Evolutionary conservation across 2,113 vertebrate species (phyloP).

Genomic region (Anoura caudifer): DNA sequence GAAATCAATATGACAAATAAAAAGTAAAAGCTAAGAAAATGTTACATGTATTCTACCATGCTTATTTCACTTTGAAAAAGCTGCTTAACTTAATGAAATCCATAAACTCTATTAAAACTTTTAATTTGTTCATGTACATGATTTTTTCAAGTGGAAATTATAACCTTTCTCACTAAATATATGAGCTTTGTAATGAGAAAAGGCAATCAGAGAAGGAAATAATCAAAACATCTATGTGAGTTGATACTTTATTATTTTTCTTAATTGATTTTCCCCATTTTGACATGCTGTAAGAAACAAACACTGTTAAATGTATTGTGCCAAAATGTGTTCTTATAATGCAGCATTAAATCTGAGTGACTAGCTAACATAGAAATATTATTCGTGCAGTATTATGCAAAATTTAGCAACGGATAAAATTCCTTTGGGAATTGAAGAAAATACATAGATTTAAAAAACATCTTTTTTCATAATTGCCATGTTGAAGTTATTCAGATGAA

Average conservation of each 20-base stretch:
- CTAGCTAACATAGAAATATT: neutral
- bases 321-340: neutral
- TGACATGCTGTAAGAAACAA: neutral
- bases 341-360: neutral
- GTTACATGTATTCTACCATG: neutral
- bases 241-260: neutral
- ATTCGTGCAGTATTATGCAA: neutral
- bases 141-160: slow-evolving; percentile 9
- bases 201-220: neutral
- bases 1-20: neutral
- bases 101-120: slow-evolving; percentile 2
- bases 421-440: neutral
- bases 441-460: neutral
- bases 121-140: neutral
- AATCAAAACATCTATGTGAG: neutral
- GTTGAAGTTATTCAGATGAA: neutral
- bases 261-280: slow-evolving; percentile 19
- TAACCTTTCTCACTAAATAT: neutral
- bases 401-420: neutral
- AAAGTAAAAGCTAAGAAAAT: neutral
- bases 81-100: neutral
- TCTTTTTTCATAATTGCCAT: neutral
- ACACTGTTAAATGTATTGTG: neutral
- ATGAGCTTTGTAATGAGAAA: neutral
- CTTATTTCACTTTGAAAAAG: slow-evolving; percentile 14